Percentiles rank a stretch among this genome's conserved stretches.
Evolutionary conservation across 2,888 invertebrate genomes (phyloP).

Genomic region (Mamestra brassicae): DNA sequence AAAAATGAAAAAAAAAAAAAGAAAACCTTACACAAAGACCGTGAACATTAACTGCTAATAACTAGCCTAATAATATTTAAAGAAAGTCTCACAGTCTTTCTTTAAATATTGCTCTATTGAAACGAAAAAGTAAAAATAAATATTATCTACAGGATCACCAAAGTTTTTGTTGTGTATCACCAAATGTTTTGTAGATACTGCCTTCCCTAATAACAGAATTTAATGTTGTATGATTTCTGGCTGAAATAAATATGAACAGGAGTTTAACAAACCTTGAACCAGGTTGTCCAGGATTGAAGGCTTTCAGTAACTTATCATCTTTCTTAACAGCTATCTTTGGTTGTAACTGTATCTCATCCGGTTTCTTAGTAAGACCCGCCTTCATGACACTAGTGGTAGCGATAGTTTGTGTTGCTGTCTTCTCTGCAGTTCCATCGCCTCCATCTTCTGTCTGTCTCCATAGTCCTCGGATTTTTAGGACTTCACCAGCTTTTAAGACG

Average conservation of each 20-base stretch:
- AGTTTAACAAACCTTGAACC: slow-evolving; percentile 76
- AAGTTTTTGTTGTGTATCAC: too few species aligned
- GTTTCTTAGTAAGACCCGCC: slow-evolving; percentile 76
- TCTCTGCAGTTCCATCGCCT: slow-evolving; percentile 79
- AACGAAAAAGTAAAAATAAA: too few species aligned
- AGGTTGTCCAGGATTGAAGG: slow-evolving; percentile 81
- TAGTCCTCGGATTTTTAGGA: slow-evolving; percentile 95
- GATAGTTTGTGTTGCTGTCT: slow-evolving; percentile 71
- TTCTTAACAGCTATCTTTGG: slow-evolving; percentile 87
- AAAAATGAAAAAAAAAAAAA: not conserved
- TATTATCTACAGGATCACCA: too few species aligned
- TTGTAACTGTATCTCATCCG: slow-evolving; percentile 73
- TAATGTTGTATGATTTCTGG: not conserved
- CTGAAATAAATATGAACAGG: not conserved
- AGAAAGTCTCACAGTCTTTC: too few species aligned
- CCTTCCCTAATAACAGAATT: not conserved
- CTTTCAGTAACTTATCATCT: slow-evolving; percentile 88
- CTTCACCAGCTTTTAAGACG: slow-evolving; percentile 95
- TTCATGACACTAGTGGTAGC: slow-evolving; percentile 76
- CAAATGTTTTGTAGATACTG: too few species aligned
- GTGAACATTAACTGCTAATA: not conserved
- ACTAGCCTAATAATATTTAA: not conserved
- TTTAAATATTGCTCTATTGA: too few species aligned
- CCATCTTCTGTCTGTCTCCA: slow-evolving; percentile 93
- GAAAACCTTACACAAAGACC: not conserved